Percentiles rank a stretch among this genome's conserved stretches.
Conservation (phyloP, 2,888 invertebrate species). For the Drosophila planitibia region DNA sequence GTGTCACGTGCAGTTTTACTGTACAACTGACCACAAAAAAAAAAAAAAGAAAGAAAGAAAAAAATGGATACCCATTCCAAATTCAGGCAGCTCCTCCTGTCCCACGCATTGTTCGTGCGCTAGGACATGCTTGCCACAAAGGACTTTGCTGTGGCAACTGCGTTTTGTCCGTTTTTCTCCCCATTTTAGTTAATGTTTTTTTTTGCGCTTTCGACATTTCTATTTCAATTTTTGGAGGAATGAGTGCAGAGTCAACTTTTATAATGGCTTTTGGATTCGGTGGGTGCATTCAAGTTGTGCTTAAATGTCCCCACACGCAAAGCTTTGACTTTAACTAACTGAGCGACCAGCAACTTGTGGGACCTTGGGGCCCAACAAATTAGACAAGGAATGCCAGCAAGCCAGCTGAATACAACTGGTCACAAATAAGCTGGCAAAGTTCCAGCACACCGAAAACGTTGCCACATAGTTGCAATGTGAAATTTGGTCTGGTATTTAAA, state of each 20-base stretch:
- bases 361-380: constrained; percentile 36
- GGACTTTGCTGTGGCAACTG: constrained; percentile 46
- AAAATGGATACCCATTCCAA: background rate
- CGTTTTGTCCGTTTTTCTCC: constrained; percentile 30
- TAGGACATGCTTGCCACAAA: constrained; percentile 64
- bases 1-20: constrained; percentile 68
- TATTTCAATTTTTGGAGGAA: constrained; percentile 43
- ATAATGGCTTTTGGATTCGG: constrained; percentile 71
- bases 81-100: background rate
- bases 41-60: background rate
- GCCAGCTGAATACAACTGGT: background rate
- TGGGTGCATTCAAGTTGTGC: constrained; percentile 37
- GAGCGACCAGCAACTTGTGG: constrained; percentile 20
- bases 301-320: constrained; percentile 45
- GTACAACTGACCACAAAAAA: constrained; percentile 13
- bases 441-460: background rate
- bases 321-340: constrained; percentile 43
- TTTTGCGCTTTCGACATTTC: constrained; percentile 45
- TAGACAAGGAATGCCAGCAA: constrained; percentile 18
- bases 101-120: constrained; percentile 51
- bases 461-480: constrained; percentile 6
- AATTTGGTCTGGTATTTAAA: background rate
- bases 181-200: background rate
- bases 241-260: constrained; percentile 42
- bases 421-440: constrained; percentile 30